Percentiles rank a stretch among this genome's conserved stretches.
Conservation (phyloP, 35 echinoderm and acorn worm species). For the Diadema setosum region DNA sequence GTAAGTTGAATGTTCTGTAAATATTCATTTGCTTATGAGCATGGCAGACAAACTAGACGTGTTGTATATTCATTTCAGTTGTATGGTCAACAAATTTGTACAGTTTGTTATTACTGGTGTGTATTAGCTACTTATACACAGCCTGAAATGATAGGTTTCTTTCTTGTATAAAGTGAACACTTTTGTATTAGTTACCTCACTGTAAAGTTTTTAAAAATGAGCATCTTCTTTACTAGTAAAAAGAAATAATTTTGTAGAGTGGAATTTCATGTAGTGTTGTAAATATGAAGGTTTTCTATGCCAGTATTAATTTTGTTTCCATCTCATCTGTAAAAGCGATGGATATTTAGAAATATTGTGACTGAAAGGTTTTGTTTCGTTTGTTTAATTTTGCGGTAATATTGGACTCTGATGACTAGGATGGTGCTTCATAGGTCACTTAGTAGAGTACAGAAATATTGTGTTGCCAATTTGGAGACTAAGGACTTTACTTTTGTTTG, state of each 20-base stretch:
- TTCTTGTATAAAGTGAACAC: not conserved
- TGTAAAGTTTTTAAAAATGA: not conserved
- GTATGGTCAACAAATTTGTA: slow-evolving; percentile 10
- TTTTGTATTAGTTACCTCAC: slow-evolving; percentile 4
- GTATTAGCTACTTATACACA: slow-evolving; percentile 7
- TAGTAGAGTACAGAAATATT: not conserved
- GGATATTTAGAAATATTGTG: too few species aligned
- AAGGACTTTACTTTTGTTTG: too few species aligned
- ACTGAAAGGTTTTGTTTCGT: not conserved
- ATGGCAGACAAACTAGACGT: not conserved
- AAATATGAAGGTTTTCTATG: not conserved
- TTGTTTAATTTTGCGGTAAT: not conserved
- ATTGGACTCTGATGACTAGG: slow-evolving; percentile 1
- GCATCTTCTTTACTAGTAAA: not conserved
- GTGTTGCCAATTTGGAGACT: not conserved
- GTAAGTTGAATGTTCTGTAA: not conserved
- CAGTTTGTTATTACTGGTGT: not conserved
- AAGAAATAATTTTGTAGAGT: not conserved
- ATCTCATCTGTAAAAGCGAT: not conserved
- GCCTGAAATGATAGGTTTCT: not conserved
- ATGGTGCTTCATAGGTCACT: not conserved
- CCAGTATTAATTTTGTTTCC: not conserved
- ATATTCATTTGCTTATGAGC: not conserved
- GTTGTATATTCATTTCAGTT: not conserved
- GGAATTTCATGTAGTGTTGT: not conserved